A percentile compares a stretch with the other conserved stretches of the same genome.
Evolutionary conservation across 2,113 vertebrate species (phyloP).

Genomic region (Cyrtonyx montezumae): DNA sequence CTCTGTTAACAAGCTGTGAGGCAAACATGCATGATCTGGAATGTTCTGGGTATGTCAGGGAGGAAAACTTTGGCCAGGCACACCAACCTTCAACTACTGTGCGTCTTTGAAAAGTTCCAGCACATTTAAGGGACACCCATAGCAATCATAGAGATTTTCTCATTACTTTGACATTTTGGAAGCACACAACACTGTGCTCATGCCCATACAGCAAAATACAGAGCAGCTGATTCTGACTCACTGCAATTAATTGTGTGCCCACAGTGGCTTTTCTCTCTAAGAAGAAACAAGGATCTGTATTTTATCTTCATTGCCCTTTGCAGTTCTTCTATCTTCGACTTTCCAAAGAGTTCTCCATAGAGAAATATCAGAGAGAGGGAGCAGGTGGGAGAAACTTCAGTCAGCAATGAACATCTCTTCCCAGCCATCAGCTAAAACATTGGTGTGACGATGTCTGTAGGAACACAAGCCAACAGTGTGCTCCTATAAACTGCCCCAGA

Average conservation of each 20-base stretch:
- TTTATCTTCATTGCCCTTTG: too few relatives aligned
- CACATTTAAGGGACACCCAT: background rate
- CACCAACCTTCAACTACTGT: background rate
- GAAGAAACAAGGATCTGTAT: too few relatives aligned
- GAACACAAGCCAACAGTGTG: too few relatives aligned
- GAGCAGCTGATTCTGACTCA: background rate
- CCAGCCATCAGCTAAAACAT: too few relatives aligned
- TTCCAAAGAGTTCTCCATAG: too few relatives aligned
- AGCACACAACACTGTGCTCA: rapidly evolving
- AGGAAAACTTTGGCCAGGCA: background rate
- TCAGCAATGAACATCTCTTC: too few relatives aligned
- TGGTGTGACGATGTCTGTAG: too few relatives aligned
- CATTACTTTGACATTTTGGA: background rate
- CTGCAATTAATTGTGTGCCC: background rate
- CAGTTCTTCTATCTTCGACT: too few relatives aligned
- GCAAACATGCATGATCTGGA: background rate
- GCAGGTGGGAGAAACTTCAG: too few relatives aligned
- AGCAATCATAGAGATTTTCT: background rate
- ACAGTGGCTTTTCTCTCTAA: too few relatives aligned
- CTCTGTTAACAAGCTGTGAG: rapidly evolving
- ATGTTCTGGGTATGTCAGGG: rapidly evolving
- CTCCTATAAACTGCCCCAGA: too few relatives aligned
- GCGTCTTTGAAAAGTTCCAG: background rate
- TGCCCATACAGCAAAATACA: rapidly evolving
- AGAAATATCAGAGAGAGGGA: too few relatives aligned